Percentiles rank a stretch among this genome's conserved stretches.
These are phyloP conservation scores for Drosophila yooni DNA, from an alignment of 2,888 invertebrate species.

Conservation along the genomic window DNA sequence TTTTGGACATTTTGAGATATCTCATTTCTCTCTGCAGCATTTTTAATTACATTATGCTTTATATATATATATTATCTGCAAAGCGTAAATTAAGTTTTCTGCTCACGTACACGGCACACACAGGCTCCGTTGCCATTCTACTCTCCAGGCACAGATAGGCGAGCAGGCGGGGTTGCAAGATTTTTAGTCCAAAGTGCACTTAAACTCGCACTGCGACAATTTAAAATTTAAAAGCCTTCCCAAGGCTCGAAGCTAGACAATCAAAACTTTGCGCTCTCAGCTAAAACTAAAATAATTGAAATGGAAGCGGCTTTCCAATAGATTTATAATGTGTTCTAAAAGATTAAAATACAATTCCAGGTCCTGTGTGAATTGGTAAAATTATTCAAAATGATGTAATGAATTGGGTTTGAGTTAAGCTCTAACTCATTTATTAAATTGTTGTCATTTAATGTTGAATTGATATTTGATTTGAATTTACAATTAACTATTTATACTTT, in stretches of 20 bases:
- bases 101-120: conserved; percentile 15
- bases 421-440: no score
- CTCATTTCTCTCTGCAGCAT: neutral
- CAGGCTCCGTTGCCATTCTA: neutral
- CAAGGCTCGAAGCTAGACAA: neutral
- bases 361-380: neutral
- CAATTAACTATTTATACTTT: neutral
- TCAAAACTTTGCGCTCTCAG: neutral
- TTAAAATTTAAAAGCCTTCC: neutral
- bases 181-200: neutral
- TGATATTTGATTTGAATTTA: neutral
- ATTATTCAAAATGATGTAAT: neutral
- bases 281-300: neutral
- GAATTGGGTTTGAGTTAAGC: neutral
- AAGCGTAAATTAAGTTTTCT: neutral
- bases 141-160: neutral
- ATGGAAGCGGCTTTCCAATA: neutral
- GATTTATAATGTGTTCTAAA: neutral
- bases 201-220: neutral
- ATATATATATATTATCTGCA: conserved; percentile 1
- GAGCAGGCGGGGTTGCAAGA: neutral
- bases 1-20: neutral
- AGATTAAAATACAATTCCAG: neutral
- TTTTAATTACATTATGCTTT: neutral
- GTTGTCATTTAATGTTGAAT: neutral